Evolutionary conservation across 2,888 invertebrate genomes (phyloP), one percentile per base, ranked within the genome.

Genomic region (Glaucopsyche alexis): DNA sequence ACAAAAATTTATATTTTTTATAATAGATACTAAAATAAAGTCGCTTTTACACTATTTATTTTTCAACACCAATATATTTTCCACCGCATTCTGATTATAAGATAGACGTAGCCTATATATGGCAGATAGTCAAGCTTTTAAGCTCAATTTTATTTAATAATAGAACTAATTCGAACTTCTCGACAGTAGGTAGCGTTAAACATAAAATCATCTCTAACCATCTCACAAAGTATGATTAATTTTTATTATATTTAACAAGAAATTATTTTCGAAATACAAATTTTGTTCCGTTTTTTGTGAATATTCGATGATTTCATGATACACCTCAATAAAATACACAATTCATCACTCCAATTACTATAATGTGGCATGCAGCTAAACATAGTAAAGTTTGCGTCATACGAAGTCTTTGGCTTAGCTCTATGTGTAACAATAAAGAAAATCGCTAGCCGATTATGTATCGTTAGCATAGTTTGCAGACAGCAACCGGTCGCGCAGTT

Each of bases 311-410:
- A 49, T 14, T 49, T 11, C 11, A 11, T 55, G 55, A 9, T 16
- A 16, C 60, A 60, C 60, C 19, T 29, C 13, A 19, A 60, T 60
- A 60, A 60, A 60, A 60, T 60, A 60, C 19, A 60, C 19, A 60
- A 16, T 52, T 52, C 16, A 52, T 29, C 29, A 11, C 11, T 60
- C 13, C 5, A 13, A 5, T 2, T 29, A 29, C 29, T 2, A 60
- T 13, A 60, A 29, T 13, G 29, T 9, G 8, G 9, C 60, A 13
- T 13, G 13, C 29, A 60, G 29, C 19, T 29, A 13, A 55, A 60
- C 29, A 29, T 60, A 16, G 29, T 60, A 60, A 60, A 29, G 11
- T 60, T 55, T 60, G 29, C 29, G 60, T 29, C 60, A 60, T 60
- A 60, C 13, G 4, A 29, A 29, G 8, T 16, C 29, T 13, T 60